Evolutionary conservation across 2,888 invertebrate species (phyloP).

Genomic region (Scaeva pyrastri): DNA sequence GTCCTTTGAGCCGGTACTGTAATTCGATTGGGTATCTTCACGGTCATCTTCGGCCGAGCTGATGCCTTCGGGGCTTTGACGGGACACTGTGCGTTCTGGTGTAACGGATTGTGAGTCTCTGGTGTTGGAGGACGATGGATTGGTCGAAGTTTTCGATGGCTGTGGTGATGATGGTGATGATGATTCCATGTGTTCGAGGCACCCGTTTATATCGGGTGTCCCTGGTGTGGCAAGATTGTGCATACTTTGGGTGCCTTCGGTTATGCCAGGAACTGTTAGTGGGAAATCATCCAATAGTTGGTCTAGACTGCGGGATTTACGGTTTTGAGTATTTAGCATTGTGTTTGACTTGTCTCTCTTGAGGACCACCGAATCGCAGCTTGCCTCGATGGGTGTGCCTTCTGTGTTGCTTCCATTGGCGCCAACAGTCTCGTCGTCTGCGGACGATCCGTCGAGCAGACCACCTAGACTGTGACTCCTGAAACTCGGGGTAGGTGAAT

Average conservation of each 20-base stretch:
- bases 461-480: conserved; percentile 87
- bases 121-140: conserved; percentile 74
- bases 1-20: conserved; percentile 77
- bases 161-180: conserved; percentile 50
- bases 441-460: conserved; percentile 85
- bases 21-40: conserved; percentile 80
- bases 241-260: conserved; percentile 83
- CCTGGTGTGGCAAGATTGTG: conserved; percentile 81
- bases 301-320: conserved; percentile 87
- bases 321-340: conserved; percentile 81
- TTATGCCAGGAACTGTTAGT: conserved; percentile 81
- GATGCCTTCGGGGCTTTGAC: conserved; percentile 83
- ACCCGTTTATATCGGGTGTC: conserved; percentile 77
- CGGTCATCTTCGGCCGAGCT: conserved; percentile 83
- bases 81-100: conserved; percentile 79
- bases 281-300: conserved; percentile 85
- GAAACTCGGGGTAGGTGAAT: conserved; percentile 83
- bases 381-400: conserved; percentile 22
- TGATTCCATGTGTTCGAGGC: conserved; percentile 75
- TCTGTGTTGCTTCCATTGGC: conserved; percentile 75
- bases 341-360: conserved; percentile 80
- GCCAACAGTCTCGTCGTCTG: conserved; percentile 68
- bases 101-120: conserved; percentile 81
- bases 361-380: conserved; percentile 77
- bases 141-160: conserved; percentile 46